Base-by-base conservation (phyloP, 1,140 invertebrate genomes). In the Drosophila sp. region DNA sequence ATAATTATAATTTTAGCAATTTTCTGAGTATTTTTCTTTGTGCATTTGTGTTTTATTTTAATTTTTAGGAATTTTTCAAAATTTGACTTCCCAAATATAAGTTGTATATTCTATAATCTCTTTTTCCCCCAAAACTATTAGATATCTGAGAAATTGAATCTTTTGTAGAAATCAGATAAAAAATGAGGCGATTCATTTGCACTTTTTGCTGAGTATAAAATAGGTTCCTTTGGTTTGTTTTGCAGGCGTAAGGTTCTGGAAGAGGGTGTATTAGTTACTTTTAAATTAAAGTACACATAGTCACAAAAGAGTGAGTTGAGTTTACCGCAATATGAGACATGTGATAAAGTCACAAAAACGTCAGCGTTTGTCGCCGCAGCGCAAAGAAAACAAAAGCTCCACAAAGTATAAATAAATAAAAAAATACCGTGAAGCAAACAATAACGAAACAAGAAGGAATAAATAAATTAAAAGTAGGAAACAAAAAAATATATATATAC, bases 271-370 rank as follows among this genome's bases (percentile, higher is more conserved):
- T 27, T 48, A 41, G 32, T 58, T 41, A 40, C 18, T 43, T 69
- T 43, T 51, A 69, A 61, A 61, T 59, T 50, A 58, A 59, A 67
- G 25, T 56, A 67, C 18, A 45, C 11, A 11, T 45, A 45, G 43
- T 25, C 43, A 18, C 43, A 21, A 9, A 56, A 8, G 46, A 8
- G 46, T 50, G 13, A 56, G 58, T 56, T 21, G 41, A 72, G 76
- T 89, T 89, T 87, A 66, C 83, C 84, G 83, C 83, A 87, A 80
- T 83, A 74, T 87, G 78, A 87, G 83, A 74, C 83, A 89, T 89
- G 78, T 86, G 83, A 87, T 89, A 89, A 87, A 87, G 83, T 87
- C 83, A 87, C 79, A 87, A 89, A 87, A 87, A 83, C 66, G 83
- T 89, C 83, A 89, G 51, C 54, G 36, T 50, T 48, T 74, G 76